A percentile compares a stretch with the other conserved stretches of the same genome.
phyloP scores from a whole-genome alignment of 2,113 vertebrate species.

The Lynx canadensis region DNA sequence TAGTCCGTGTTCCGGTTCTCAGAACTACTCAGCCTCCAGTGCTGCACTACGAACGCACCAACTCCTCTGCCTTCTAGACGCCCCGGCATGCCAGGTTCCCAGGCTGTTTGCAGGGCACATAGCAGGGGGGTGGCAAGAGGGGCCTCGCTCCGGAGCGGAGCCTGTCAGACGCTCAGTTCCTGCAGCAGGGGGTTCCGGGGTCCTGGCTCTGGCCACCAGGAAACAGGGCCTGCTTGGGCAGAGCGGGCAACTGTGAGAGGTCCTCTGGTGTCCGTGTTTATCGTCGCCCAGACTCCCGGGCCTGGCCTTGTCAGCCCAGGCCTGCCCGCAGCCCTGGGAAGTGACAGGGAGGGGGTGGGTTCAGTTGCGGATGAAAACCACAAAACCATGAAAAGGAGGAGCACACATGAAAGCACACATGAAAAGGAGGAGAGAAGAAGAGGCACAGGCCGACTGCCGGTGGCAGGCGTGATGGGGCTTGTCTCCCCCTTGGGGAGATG shows the following conservation, averaged over 20 bases:
- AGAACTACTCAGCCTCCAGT: background rate
- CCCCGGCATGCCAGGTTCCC: background rate
- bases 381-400: constrained; percentile 61
- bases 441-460: constrained; percentile 21
- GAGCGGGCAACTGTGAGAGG: background rate
- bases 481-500: constrained; percentile 48
- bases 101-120: background rate
- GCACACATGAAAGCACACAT: background rate
- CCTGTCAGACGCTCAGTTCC: background rate
- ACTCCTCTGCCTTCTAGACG: background rate
- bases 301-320: constrained; percentile 2
- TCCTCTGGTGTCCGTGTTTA: constrained; percentile 1
- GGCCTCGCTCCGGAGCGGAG: background rate
- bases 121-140: rapidly evolving
- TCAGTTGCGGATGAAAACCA: constrained; percentile 67
- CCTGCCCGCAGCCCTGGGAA: constrained; percentile 38
- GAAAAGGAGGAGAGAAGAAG: constrained; percentile 34
- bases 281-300: background rate
- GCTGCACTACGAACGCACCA: background rate
- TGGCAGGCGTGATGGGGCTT: constrained; percentile 65
- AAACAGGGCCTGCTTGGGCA: constrained; percentile 57
- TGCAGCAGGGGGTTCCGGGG: background rate
- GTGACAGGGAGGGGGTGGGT: constrained; percentile 18
- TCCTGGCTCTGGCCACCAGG: constrained; percentile 31
- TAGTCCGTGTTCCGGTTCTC: background rate